Percentiles rank a stretch among this genome's conserved stretches.
Evolutionary conservation across 2,113 vertebrate genomes (phyloP).

Genomic region (Melanerpes aurifrons): DNA sequence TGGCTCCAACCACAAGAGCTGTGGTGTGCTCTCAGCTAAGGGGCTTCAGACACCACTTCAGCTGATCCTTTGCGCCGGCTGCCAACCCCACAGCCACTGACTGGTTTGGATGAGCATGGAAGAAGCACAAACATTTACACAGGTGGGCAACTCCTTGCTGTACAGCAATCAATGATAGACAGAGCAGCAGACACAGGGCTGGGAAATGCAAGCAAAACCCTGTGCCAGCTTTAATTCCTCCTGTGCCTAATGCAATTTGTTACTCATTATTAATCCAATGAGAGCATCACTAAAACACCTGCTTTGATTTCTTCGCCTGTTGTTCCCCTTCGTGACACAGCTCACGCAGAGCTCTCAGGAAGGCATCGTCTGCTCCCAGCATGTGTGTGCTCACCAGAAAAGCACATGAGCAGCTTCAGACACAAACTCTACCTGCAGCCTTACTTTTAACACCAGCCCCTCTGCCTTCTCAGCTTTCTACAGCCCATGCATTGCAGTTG

Average conservation of each 20-base stretch:
- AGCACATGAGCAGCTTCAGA: background rate
- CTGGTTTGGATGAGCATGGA: background rate
- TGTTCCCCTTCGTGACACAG: rapidly evolving
- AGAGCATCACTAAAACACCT: constrained; percentile 22
- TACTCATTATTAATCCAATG: constrained; percentile 56
- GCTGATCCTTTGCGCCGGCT: background rate
- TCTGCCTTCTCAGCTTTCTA: background rate
- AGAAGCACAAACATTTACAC: background rate
- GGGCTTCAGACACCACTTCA: background rate
- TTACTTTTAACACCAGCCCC: background rate
- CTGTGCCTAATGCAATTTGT: constrained; percentile 53
- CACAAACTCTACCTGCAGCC: background rate
- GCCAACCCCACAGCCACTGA: background rate
- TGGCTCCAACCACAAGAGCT: background rate
- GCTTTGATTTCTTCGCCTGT: background rate
- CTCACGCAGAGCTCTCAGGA: background rate
- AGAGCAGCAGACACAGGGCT: background rate
- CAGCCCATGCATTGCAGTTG: background rate
- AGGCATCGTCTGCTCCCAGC: background rate
- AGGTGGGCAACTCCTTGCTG: background rate
- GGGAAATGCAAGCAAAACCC: background rate
- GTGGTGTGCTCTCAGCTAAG: background rate
- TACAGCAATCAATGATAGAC: background rate
- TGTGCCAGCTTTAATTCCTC: constrained; percentile 45
- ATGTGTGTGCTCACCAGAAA: rapidly evolving